Conservation (phyloP, 2,888 invertebrate genomes). For the Allacma fusca region DNA sequence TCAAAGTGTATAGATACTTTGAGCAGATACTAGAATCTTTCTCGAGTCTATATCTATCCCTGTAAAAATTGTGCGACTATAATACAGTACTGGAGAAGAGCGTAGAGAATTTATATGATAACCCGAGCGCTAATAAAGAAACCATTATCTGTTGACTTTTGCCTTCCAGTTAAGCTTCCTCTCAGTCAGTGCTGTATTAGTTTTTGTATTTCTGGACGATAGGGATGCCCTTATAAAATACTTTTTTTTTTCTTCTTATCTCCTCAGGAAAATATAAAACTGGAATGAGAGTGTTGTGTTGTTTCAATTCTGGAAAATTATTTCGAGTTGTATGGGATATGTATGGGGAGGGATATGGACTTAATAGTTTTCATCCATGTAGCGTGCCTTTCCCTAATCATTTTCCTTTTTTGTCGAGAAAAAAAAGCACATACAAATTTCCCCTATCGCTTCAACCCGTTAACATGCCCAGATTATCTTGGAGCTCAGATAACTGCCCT, state of each 20-base stretch:
- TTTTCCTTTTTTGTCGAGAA: background rate
- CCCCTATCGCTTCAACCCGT: background rate
- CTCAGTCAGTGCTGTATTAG: background rate
- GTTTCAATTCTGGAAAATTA: constrained; percentile 7
- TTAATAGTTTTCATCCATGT: constrained; percentile 17
- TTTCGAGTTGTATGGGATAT: constrained; percentile 17
- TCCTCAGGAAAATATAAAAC: background rate
- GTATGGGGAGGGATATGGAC: constrained; percentile 12
- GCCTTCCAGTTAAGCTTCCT: background rate
- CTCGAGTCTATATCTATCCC: too few relatives aligned
- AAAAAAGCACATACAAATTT: constrained; percentile 8
- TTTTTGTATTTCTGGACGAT: background rate
- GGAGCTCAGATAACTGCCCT: constrained; percentile 24
- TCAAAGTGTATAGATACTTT: too few relatives aligned
- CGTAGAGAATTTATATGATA: constrained; percentile 23
- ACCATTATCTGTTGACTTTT: constrained; percentile 32
- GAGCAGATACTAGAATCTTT: too few relatives aligned
- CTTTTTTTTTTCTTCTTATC: background rate
- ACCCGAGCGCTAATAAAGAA: constrained; percentile 26
- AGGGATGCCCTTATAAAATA: background rate
- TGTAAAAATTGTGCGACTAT: background rate
- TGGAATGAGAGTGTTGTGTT: background rate
- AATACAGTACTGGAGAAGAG: background rate
- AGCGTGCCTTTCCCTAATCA: constrained; percentile 28
- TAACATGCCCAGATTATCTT: constrained; percentile 5